Base-by-base conservation (phyloP, 2,888 invertebrate species). In the Aphodius granarius region DNA sequence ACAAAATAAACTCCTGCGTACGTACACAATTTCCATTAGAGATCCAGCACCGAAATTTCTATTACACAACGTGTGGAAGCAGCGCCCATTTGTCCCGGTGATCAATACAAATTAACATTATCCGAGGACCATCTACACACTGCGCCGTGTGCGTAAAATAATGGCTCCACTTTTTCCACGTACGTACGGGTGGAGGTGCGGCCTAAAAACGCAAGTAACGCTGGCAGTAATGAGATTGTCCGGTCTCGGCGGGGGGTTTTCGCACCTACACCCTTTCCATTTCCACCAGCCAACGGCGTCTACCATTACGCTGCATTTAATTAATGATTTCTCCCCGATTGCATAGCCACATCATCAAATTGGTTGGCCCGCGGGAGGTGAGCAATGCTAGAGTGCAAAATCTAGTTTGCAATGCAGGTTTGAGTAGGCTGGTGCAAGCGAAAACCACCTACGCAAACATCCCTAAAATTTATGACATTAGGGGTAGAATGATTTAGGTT, bases 201-300 rank as follows among this genome's bases (percentile, higher is more conserved):
- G 83, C 79, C 79, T 13, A 79, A 85, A 85, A 85, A 80, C 85
- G 86, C 86, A 86, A 85, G 86, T 87, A 86, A 86, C 81, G 86
- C 82, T 81, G 79, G 78, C 81, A 81, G 84, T 86, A 87, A 87
- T 86, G 86, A 87, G 87, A 86, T 85, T 86, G 87, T 86, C 86
- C 80, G 84, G 83, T 83, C 85, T 76, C 86, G 75, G 84, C 85
- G 83, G 86, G 73, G 86, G 80, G 84, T 43, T 84, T 82, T 85
- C 83, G 84, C 86, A 86, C 86, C 85, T 85, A 84, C 84, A 85
- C 83, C 85, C 84, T 83, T 83, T 82, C 73, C 43, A 20, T 71
- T 43, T 63, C 23, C 70, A 74, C 74, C 9, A 43, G 43, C 43
- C 4, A 13, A 13, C 43, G 43, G 63, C 63, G 74, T 71, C 71